phyloP scores from a whole-genome alignment of 2,888 invertebrate species.

The Eubasilissa splendida region DNA sequence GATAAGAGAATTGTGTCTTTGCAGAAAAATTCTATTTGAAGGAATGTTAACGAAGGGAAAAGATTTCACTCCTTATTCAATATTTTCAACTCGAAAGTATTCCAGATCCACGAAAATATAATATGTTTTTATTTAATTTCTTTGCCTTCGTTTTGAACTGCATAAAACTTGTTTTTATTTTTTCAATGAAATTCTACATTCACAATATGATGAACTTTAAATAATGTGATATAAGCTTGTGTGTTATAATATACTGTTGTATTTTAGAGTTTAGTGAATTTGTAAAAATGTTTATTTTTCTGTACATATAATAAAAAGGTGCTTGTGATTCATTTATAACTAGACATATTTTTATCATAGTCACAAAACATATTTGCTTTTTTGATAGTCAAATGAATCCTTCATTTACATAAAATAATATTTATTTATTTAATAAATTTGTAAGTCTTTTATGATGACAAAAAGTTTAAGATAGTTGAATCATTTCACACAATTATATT shows the following conservation, averaged over 20 bases:
- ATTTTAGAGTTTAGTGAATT: constrained; percentile 5
- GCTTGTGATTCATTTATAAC: constrained; percentile 38
- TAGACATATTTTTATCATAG: constrained; percentile 20
- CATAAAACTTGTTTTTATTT: no score
- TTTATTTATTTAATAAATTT: no score
- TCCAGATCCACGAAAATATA: no score
- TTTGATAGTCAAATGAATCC: background rate
- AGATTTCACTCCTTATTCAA: no score
- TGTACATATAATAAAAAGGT: constrained; percentile 22
- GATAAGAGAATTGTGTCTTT: no score
- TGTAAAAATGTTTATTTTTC: constrained; percentile 25
- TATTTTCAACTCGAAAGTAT: no score
- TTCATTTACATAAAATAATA: no score
- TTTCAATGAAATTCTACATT: background rate
- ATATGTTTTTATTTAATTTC: background rate
- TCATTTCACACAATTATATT: no score
- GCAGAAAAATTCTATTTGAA: no score
- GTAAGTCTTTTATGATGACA: no score
- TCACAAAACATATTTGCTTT: background rate
- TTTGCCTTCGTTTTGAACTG: background rate
- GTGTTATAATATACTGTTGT: constrained; percentile 9
- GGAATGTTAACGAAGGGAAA: no score
- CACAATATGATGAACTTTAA: constrained; percentile 14
- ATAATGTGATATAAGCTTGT: constrained; percentile 21
- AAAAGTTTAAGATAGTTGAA: no score